Evolutionary conservation across 2,797 vertebrate genomes (phyloP).

Genomic region (Urocyon cinereoargenteus): DNA sequence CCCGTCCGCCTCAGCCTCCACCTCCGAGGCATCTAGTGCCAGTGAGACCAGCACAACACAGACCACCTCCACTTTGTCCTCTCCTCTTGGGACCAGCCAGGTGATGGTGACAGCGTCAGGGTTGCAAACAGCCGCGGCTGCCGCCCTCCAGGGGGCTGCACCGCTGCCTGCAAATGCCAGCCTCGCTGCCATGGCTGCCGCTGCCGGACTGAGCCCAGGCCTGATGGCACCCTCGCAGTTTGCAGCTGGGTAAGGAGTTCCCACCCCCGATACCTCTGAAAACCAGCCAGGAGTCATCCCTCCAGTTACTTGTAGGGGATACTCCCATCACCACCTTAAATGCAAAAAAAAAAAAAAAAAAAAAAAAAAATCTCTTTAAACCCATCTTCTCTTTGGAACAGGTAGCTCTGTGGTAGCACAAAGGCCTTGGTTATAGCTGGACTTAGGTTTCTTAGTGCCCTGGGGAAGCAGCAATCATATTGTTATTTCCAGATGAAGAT

Average conservation of each 20-base stretch:
- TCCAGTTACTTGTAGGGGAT: neutral
- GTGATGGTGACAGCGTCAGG: conserved; percentile 96
- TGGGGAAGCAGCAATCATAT: neutral
- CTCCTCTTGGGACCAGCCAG: conserved; percentile 93
- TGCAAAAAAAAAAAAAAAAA: neutral
- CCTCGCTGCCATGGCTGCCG: conserved; percentile 98
- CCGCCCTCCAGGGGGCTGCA: conserved; percentile 94
- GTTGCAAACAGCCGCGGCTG: conserved; percentile 92
- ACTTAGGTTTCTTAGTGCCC: neutral
- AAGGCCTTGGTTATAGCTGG: neutral
- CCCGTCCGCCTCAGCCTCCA: conserved; percentile 88
- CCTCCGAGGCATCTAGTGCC: conserved; percentile 90
- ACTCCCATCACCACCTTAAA: neutral
- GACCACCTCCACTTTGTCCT: conserved; percentile 92
- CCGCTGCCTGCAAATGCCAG: conserved; percentile 96
- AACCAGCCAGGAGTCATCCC: neutral
- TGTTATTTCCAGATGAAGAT: conserved; percentile 1
- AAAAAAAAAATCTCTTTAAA: neutral
- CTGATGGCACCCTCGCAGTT: conserved; percentile 98
- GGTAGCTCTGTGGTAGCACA: neutral
- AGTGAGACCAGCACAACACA: conserved; percentile 91
- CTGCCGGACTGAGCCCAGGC: conserved; percentile 95
- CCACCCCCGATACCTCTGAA: neutral
- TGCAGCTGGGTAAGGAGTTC: conserved; percentile 92
- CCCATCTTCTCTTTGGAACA: neutral